Evolutionary conservation across 2,797 vertebrate genomes (phyloP).

Genomic region (Smutsia temminckii): DNA sequence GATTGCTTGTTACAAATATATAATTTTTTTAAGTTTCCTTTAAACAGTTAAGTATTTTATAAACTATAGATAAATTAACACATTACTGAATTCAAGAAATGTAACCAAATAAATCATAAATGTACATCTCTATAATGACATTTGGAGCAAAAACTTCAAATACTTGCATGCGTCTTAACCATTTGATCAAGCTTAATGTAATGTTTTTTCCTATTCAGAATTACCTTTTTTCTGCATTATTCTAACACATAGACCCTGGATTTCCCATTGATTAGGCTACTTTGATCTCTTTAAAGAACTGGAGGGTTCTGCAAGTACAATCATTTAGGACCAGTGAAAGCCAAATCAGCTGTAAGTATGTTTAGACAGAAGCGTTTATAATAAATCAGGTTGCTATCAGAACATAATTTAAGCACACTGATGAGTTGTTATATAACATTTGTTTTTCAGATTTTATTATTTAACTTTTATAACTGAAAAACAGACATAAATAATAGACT

Average conservation of each 20-base stretch:
- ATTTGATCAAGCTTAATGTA: background rate
- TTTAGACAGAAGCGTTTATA: background rate
- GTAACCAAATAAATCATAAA: background rate
- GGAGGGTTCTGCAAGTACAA: background rate
- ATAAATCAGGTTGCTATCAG: background rate
- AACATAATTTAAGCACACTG: background rate
- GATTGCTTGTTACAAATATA: background rate
- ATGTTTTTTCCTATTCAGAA: background rate
- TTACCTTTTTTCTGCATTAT: background rate
- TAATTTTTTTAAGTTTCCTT: background rate
- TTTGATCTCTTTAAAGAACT: background rate
- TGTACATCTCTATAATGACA: background rate
- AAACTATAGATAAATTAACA: conserved; percentile 22
- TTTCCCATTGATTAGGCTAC: background rate
- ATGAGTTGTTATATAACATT: background rate
- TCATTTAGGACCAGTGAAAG: background rate
- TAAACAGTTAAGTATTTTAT: conserved; percentile 23
- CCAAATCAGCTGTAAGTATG: background rate
- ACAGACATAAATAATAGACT: background rate
- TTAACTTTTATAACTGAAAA: conserved; percentile 2
- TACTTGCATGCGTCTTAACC: background rate
- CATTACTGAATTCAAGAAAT: conserved; percentile 14
- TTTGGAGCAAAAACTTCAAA: conserved; percentile 25
- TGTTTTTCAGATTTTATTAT: conserved; percentile 13
- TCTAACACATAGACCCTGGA: background rate